Evolutionary conservation across 2,888 invertebrate species (phyloP).

Genomic region (Monopis laevigella): DNA sequence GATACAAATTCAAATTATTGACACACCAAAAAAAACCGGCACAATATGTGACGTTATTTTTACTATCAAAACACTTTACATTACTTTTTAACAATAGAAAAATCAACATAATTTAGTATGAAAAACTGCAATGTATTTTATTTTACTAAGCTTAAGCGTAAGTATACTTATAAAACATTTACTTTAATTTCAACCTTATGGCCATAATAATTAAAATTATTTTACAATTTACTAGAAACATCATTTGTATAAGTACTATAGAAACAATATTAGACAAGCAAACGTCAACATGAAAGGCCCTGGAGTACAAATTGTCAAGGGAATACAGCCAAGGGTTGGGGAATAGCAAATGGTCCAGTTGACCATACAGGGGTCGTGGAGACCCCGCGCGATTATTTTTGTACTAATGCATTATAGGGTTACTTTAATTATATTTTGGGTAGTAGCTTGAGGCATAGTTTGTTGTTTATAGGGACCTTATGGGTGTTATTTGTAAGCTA

Average conservation of each 20-base stretch:
- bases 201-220: too few species aligned
- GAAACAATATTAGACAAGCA: constrained; percentile 11
- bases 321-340: background rate
- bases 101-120: too few species aligned
- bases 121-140: too few species aligned
- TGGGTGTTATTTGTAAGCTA: background rate
- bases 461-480: background rate
- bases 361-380: constrained; percentile 3
- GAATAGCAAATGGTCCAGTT: constrained; percentile 11
- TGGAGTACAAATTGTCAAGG: constrained; percentile 5
- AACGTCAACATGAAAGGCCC: constrained; percentile 9
- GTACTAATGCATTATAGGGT: constrained; percentile 11
- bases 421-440: constrained; percentile 9
- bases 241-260: constrained; percentile 9
- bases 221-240: too few species aligned
- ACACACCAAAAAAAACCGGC: constrained; percentile 8
- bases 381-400: constrained; percentile 10
- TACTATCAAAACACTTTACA: too few species aligned
- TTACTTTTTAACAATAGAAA: too few species aligned
- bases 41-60: too few species aligned
- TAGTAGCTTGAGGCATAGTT: background rate
- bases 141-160: too few species aligned
- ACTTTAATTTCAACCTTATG: too few species aligned
- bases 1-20: constrained; percentile 10
- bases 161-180: too few species aligned